Conservation (phyloP, 1,140 invertebrate genomes). For the Brachionus asplanchnoidis region DNA sequence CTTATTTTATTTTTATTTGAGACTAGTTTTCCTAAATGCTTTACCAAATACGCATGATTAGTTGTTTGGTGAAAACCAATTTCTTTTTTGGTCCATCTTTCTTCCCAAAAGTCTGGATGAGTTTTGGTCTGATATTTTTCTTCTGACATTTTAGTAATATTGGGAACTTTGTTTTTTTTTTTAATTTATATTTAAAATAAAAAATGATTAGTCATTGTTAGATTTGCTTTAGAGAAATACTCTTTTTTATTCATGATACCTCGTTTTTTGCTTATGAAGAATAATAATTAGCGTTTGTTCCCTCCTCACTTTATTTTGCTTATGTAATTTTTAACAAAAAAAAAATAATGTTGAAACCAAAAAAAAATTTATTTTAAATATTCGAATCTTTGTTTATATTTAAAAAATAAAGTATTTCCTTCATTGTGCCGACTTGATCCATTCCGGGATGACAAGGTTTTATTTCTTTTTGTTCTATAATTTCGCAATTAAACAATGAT, state of each 20-base stretch:
- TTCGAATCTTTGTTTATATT: background rate
- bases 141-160: background rate
- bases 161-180: background rate
- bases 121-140: background rate
- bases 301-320: background rate
- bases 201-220: conserved; percentile 2
- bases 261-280: background rate
- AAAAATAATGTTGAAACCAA: background rate
- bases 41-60: background rate
- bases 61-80: background rate
- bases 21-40: background rate
- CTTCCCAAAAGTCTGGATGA: background rate
- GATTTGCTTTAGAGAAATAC: background rate
- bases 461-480: background rate
- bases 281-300: background rate
- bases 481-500: background rate
- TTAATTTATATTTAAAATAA: background rate
- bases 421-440: background rate
- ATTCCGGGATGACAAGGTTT: background rate
- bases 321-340: too few species aligned
- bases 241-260: background rate
- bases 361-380: background rate
- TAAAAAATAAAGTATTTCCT: background rate
- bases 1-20: background rate
- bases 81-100: background rate